Evolutionary conservation across 2,888 invertebrate genomes (phyloP).

Genomic region (Norana najaformis): DNA sequence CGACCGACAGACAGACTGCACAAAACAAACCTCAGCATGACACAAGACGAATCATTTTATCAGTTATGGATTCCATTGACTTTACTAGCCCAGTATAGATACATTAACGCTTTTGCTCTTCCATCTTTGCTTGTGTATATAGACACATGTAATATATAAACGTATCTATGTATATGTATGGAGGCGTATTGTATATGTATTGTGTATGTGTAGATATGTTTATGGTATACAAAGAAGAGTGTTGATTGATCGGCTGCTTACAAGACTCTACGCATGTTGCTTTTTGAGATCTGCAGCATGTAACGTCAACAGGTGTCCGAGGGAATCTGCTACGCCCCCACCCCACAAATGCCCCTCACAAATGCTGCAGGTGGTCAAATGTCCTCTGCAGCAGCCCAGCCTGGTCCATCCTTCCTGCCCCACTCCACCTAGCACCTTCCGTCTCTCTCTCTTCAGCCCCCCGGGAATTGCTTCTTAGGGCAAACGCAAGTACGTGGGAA

Average conservation of each 20-base stretch:
- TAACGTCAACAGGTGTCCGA: background rate
- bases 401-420: background rate
- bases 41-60: no score
- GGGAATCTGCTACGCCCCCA: background rate
- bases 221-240: background rate
- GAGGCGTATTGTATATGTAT: no score
- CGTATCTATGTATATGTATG: background rate
- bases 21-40: background rate
- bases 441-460: background rate
- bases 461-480: background rate
- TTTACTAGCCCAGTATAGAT: no score
- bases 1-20: background rate
- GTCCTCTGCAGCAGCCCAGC: background rate
- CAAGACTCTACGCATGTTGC: no score
- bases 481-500: background rate
- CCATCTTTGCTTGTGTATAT: no score
- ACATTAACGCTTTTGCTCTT: no score
- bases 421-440: constrained; percentile 5
- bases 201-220: background rate
- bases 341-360: background rate
- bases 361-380: constrained; percentile 13
- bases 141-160: background rate
- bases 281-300: no score
- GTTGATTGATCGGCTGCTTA: background rate
- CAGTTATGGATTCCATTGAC: no score